A percentile compares a stretch with the other conserved stretches of the same genome.
These are phyloP conservation scores for Osmerus mordax DNA, from an alignment of 2,113 vertebrate genomes.

Conservation along the genomic window DNA sequence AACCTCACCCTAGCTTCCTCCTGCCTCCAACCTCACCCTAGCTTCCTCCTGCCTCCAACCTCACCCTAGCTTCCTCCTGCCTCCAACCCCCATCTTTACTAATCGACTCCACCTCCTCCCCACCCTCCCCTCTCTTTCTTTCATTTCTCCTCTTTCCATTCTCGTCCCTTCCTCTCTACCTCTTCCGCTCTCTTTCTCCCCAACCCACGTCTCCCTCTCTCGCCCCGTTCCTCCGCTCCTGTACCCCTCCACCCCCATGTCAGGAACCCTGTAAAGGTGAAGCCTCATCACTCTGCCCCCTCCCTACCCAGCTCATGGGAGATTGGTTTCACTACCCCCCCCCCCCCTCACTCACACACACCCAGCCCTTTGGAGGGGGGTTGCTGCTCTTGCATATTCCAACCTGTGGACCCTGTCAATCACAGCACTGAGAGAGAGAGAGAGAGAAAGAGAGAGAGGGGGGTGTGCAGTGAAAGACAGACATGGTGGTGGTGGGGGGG, in stretches of 20 bases:
- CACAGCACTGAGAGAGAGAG: background rate
- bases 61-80: background rate
- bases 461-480: background rate
- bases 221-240: background rate
- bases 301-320: background rate
- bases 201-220: background rate
- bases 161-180: background rate
- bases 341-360: conserved; percentile 18
- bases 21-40: no score
- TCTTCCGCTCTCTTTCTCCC: background rate
- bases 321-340: conserved; percentile 12
- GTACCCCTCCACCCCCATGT: background rate
- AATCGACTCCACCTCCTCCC: background rate
- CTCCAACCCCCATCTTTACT: background rate
- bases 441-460: background rate
- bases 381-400: background rate
- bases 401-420: conserved; percentile 44
- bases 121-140: background rate
- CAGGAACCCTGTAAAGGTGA: conserved; percentile 1
- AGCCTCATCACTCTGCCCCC: background rate
- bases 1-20: no score
- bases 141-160: background rate
- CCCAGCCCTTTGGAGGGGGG: background rate
- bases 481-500: background rate
- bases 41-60: background rate